Percentiles rank a stretch among this genome's conserved stretches.
These are phyloP conservation scores for Coregonus clupeaformis DNA, from an alignment of 2,113 vertebrate genomes.

Conservation along the genomic window DNA sequence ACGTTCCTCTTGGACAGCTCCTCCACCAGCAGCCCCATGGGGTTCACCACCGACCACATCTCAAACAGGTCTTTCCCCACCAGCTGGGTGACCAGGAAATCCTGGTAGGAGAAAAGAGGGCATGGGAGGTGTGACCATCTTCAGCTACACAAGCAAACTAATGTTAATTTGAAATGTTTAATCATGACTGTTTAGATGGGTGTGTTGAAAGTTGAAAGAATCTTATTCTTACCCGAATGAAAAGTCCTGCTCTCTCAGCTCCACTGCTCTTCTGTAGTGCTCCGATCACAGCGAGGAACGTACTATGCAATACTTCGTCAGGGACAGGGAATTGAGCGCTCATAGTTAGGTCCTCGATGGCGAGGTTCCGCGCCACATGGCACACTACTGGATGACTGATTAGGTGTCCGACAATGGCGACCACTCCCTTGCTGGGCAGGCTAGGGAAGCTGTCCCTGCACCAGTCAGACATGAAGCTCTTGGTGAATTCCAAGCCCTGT, in stretches of 20 bases:
- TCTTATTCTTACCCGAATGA: constrained; percentile 80
- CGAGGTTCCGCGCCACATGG: constrained; percentile 80
- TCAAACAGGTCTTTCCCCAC: constrained; percentile 96
- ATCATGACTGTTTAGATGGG: too few species aligned
- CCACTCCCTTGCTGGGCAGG: constrained; percentile 72
- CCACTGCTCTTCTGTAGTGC: constrained; percentile 84
- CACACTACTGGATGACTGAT: constrained; percentile 71
- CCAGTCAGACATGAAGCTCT: constrained; percentile 71
- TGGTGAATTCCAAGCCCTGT: constrained; percentile 74
- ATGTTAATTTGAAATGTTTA: background rate
- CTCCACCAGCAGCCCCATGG: constrained; percentile 89
- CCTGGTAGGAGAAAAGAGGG: constrained; percentile 65
- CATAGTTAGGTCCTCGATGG: constrained; percentile 84
- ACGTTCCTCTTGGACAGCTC: constrained; percentile 82
- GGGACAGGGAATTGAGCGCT: constrained; percentile 84
- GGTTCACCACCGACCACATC: constrained; percentile 86
- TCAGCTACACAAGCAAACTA: constrained; percentile 63
- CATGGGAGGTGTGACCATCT: background rate
- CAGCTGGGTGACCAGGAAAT: constrained; percentile 88
- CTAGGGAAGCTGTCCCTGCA: constrained; percentile 75
- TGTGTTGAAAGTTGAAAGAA: background rate
- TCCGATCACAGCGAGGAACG: constrained; percentile 87
- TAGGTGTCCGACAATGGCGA: constrained; percentile 78
- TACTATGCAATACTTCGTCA: constrained; percentile 75
- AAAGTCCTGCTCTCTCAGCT: constrained; percentile 72